Evolutionary conservation across 2,888 invertebrate genomes (phyloP).

Genomic region (Cistogaster globosa): DNA sequence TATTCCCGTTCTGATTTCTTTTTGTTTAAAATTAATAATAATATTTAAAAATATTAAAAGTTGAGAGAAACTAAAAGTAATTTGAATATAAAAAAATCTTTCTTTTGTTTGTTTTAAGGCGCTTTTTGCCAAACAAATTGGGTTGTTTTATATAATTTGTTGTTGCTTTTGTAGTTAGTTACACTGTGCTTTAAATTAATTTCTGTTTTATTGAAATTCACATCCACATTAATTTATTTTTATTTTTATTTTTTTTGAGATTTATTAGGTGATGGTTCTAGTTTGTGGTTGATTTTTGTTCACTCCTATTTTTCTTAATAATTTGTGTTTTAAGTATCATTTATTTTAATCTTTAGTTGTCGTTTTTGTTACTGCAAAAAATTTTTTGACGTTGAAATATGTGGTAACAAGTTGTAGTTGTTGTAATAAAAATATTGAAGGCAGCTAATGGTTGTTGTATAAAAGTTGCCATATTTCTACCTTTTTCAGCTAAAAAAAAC

Average conservation of each 20-base stretch:
- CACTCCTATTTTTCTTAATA: constrained; percentile 28
- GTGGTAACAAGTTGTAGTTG: constrained; percentile 43
- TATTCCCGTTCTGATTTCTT: not conserved
- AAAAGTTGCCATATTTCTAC: constrained; percentile 22
- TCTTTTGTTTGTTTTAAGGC: constrained; percentile 33
- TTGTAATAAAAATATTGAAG: not conserved
- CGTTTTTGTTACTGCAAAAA: constrained; percentile 31
- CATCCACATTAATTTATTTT: constrained; percentile 34
- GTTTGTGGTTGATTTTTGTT: constrained; percentile 35
- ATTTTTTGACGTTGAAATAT: constrained; percentile 50
- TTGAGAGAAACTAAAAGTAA: not conserved
- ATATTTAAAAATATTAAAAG: not conserved
- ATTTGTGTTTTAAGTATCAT: constrained; percentile 42
- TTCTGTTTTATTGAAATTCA: constrained; percentile 26
- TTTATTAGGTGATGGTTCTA: constrained; percentile 70
- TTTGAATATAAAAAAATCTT: constrained; percentile 1
- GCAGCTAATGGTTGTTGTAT: not conserved
- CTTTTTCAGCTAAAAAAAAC: too few species aligned
- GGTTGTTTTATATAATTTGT: not conserved
- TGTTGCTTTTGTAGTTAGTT: not conserved
- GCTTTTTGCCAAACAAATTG: not conserved
- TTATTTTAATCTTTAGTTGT: constrained; percentile 46
- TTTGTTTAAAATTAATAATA: not conserved
- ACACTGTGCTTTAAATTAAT: constrained; percentile 16
- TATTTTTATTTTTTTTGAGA: constrained; percentile 29